Evolutionary conservation across 2,888 invertebrate species (phyloP), one percentile per base, ranked within the genome.

Genomic region (Sphaeridia pumilis): DNA sequence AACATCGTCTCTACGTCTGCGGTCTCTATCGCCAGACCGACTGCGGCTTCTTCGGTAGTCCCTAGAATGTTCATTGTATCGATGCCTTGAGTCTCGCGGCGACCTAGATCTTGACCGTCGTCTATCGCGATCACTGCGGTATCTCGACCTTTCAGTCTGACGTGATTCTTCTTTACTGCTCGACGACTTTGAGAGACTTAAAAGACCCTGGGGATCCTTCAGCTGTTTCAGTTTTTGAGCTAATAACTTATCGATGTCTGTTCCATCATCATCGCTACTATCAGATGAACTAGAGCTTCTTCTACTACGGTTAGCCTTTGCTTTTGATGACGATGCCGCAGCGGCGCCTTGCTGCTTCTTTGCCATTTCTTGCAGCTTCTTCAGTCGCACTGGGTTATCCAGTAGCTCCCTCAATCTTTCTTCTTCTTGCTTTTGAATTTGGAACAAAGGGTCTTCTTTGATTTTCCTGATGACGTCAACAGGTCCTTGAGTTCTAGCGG

Each of bases 301-400:
- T 24, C 57, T 56, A 43, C 61, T 64, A 21, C 63, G 63, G 46
- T 61, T 64, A 35, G 57, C 58, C 12, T 48, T 14, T 21, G 36
- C 3, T 46, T 56, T 46, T 3, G 42, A 35, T 48, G 36, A 41
- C 47, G 56, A 36, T 50, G 7, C 27, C n/a, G 24, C 4, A 17
- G 38, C 20, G 76, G 69, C 66, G 60, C 71, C 42, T 70, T 73
- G 65, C 64, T 71, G 76, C 62, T 69, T 72, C 65, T 78, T 77
- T 41, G 66, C 67, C 74, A 70, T 64, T 49, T 57, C 47, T 51
- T 55, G 14, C 20, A 95, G 73, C 67, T 84, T 83, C 61, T 88
- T 89, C 62, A 95, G 73, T 70, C 88, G 88, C 0, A 94, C 79
- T 1, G 94, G 94, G 75, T 95, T 95, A 66, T 89, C 86, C 3